Evolutionary conservation across 2,797 vertebrate species (phyloP).

Genomic region (Cuniculus paca): DNA sequence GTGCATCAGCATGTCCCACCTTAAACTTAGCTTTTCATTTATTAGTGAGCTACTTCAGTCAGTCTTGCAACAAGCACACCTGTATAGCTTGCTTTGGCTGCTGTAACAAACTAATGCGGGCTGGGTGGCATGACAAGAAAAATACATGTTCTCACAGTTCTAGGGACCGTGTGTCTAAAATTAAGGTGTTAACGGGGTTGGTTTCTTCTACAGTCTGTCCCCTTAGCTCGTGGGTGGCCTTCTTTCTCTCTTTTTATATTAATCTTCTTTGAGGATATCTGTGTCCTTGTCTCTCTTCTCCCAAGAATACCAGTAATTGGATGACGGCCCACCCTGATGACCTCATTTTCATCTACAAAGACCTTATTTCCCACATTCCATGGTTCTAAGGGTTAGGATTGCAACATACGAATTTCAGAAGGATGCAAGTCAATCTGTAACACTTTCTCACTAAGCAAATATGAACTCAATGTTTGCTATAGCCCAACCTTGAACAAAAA

Average conservation of each 20-base stretch:
- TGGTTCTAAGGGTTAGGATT: neutral
- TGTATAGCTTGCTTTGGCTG: neutral
- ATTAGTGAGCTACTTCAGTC: neutral
- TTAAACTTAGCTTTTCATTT: neutral
- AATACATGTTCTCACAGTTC: neutral
- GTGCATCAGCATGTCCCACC: neutral
- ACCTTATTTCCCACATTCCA: neutral
- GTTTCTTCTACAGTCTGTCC: neutral
- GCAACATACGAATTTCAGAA: neutral
- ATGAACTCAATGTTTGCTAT: neutral
- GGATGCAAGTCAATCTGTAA: neutral
- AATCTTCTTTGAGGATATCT: neutral
- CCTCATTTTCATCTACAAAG: neutral
- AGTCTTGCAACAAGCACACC: neutral
- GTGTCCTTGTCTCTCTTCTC: neutral
- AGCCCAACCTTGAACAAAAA: neutral
- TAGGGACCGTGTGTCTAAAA: neutral
- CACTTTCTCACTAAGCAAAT: neutral
- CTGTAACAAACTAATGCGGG: neutral
- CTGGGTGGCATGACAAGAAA: neutral
- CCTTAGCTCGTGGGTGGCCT: neutral
- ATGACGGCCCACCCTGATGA: neutral
- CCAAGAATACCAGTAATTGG: neutral
- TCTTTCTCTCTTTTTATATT: rapidly evolving
- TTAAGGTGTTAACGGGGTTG: neutral